Evolutionary conservation across 2,113 vertebrate species (phyloP), one percentile per base, ranked within the genome.

Genomic region (Elgaria multicarinata): DNA sequence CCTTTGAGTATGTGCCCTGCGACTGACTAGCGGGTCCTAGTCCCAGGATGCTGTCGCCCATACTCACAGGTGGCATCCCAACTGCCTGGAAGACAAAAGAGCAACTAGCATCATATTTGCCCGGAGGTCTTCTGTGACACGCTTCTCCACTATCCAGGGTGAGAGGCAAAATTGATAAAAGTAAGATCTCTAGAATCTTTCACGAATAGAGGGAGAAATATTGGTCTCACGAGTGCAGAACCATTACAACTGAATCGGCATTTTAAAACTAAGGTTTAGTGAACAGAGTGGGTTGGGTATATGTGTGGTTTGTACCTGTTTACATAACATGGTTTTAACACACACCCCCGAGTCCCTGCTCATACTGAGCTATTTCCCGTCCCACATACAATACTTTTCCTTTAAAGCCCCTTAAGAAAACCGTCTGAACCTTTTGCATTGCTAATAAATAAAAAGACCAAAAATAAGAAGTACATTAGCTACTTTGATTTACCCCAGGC

Each of bases 61-160:
- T 96, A 93, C 96, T 96, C 91, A 97, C 90, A 0, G 98, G 97
- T 88, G 98, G 98, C 96, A 97, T 98, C 92, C 98, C 97, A 0
- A 98, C 97, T 16, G 96, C 98, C 98, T 98, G 90, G 71, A 81
- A 90, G 93, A 46, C 4, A 50, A 87, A 58, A 82, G 50, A 81
- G n/a, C 33, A 39, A 64, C 8, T 12, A 83, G 44, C 4, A 75
- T 53, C 22, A 20, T 1, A 10, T 39, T 67, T 66, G 3, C 31
- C 16, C 31, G 12, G 12, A n/a, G 66, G 55, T 4, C 8, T 80
- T 81, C 33, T 53, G 46, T 82, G 31, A 74, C 36, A 62, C 31
- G 2, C 33, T 33, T 1, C 28, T 44, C 12, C 28, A 81, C 18
- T 81, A 58, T 14, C 28, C 42, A 67, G 81, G 1, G 2, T 42